Evolutionary conservation across 2,113 vertebrate genomes (phyloP), one percentile per base, ranked within the genome.

Genomic region (Pogona vitticeps): DNA sequence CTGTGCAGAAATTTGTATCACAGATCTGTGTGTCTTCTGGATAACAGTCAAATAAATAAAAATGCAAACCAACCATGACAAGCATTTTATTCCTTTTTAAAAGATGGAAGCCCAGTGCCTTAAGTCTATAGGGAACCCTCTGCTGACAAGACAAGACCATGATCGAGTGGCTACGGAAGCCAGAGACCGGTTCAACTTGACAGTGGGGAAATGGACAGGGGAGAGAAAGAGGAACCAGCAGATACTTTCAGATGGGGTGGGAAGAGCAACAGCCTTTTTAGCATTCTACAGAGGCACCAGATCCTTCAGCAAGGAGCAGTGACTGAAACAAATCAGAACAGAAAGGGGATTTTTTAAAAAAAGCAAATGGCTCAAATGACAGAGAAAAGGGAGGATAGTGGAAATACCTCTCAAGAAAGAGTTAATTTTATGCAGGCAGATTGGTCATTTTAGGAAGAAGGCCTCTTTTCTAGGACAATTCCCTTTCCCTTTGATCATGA

Each of bases 301-400:
- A n/a, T 36, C 21, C 67, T 80, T 59, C n/a, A 52, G 23, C 58
- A 56, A 26, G 18, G 2, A 31, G 58, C 46, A 10, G 78, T 14
- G 58, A 72, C 83, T 6, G 63, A 85, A 88, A 76, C 77, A 67
- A 85, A 85, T 81, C 76, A 80, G 77, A n/a, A 61, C 52, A 67
- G 73, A 46, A 79, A 20, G 3, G 23, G 26, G 52, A 83, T 83
- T 79, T 46, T n/a, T n/a, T n/a, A n/a, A n/a, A n/a, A 46, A 75
- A 63, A 75, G n/a, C 9, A 18, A 52, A 52, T 77, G 28, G 38
- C 33, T 73, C 26, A 28, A 33, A 40, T 63, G n/a, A 46, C 23
- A 36, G 21, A 42, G 56, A 7, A 61, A 78, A 63, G 15, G 4
- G 68, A 31, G 6, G 21, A 46, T n/a, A 81, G 21, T 31, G 72